A percentile compares a stretch with the other conserved stretches of the same genome.
Conservation (phyloP, 2,888 invertebrate genomes). For the Hypomecis punctinalis region DNA sequence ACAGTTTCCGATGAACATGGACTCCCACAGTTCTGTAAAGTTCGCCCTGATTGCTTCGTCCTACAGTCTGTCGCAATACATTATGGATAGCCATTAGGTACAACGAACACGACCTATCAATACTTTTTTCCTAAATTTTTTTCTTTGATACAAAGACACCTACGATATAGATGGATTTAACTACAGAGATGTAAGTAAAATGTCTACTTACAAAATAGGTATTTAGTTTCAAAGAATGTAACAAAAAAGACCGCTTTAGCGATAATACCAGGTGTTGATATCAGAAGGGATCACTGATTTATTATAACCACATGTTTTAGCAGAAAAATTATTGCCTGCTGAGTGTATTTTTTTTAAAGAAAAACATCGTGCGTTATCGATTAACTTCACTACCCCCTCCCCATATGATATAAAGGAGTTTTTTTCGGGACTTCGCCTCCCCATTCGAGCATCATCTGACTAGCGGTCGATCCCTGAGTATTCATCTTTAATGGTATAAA, state of each 20-base stretch:
- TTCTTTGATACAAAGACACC: constrained; percentile 2
- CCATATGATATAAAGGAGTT: too few species aligned
- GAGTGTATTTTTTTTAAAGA: neutral
- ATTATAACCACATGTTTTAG: too few species aligned
- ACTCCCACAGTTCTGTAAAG: constrained; percentile 13
- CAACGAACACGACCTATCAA: constrained; percentile 7
- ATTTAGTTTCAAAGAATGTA: neutral
- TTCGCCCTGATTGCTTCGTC: neutral
- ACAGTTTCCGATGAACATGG: neutral
- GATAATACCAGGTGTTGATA: too few species aligned
- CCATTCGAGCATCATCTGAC: too few species aligned
- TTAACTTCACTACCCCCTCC: too few species aligned
- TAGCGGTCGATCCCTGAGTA: too few species aligned
- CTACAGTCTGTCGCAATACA: constrained; percentile 5
- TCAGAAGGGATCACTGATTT: too few species aligned
- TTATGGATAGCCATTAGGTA: constrained; percentile 3
- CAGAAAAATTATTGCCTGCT: neutral
- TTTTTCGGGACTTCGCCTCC: too few species aligned
- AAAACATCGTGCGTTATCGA: too few species aligned
- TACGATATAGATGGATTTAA: neutral
- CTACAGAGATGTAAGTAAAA: neutral
- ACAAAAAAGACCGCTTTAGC: too few species aligned
- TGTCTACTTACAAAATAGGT: neutral
- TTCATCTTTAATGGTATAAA: too few species aligned
- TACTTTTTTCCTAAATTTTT: neutral